Evolutionary conservation across 2,797 vertebrate species (phyloP).

Genomic region (Momotus momota): DNA sequence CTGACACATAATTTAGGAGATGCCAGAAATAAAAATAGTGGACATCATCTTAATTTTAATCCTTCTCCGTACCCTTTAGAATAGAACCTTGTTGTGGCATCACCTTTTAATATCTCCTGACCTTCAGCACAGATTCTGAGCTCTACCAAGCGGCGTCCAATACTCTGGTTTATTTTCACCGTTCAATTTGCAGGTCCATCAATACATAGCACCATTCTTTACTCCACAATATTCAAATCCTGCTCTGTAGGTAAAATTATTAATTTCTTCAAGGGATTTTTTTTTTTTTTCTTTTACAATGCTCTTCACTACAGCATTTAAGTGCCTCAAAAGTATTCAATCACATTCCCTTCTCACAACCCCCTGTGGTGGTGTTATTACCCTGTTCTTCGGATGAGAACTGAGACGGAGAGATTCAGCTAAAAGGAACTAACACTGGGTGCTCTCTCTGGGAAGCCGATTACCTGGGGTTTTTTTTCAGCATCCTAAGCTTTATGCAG

Average conservation of each 20-base stretch:
- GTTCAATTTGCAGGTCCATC: background rate
- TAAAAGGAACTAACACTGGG: conserved; percentile 7
- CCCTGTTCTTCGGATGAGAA: background rate
- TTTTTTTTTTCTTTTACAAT: background rate
- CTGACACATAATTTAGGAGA: background rate
- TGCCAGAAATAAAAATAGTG: background rate
- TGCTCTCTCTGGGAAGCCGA: background rate
- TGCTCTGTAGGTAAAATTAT: background rate
- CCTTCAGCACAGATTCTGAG: background rate
- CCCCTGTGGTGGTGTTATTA: background rate
- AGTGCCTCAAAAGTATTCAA: conserved; percentile 12
- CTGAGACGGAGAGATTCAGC: background rate
- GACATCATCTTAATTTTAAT: background rate
- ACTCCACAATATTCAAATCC: background rate
- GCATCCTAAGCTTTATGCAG: background rate
- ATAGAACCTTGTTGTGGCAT: background rate
- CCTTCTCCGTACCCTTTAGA: background rate
- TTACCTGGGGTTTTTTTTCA: background rate
- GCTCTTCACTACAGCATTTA: background rate
- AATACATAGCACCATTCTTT: background rate
- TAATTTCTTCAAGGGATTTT: conserved; percentile 14
- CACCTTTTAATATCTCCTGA: background rate
- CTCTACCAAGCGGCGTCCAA: background rate
- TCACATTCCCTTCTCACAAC: background rate
- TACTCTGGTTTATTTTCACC: background rate